These are phyloP conservation scores for Antedon mediterranea DNA, from an alignment of 53 echinoderm and acorn worm species.

Conservation along the genomic window DNA sequence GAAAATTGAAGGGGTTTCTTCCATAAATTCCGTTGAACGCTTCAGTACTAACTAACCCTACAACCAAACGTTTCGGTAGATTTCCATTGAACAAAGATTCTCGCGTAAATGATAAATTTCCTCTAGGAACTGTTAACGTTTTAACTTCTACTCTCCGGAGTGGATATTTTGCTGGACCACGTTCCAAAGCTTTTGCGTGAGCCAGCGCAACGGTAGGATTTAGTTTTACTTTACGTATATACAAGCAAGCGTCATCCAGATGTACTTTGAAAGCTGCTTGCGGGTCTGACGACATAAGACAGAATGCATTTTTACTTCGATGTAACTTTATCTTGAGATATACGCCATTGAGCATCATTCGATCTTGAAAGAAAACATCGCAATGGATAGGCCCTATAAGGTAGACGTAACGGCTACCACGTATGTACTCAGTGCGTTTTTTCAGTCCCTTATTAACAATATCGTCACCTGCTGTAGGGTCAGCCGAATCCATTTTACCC, in stretches of 20 bases:
- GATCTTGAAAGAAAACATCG: no score
- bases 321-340: no score
- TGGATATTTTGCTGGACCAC: constrained; percentile 48
- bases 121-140: constrained; percentile 29
- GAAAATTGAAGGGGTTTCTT: constrained; percentile 28
- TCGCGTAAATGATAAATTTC: constrained; percentile 33
- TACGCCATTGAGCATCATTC: no score
- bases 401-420: no score
- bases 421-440: constrained; percentile 14
- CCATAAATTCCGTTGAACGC: constrained; percentile 1
- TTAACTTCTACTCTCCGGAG: constrained; percentile 38
- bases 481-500: constrained; percentile 31
- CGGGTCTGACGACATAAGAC: constrained; percentile 6
- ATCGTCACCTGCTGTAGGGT: constrained; percentile 17
- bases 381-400: no score
- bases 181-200: no score
- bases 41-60: constrained; percentile 16
- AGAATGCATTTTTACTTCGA: no score
- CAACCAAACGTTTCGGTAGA: not conserved
- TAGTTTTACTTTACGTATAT: no score
- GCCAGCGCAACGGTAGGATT: constrained; percentile 29
- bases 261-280: constrained; percentile 19
- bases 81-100: constrained; percentile 46
- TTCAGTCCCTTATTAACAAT: constrained; percentile 34
- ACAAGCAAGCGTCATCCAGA: constrained; percentile 25